These are phyloP conservation scores for Calcarius lapponicus DNA, from an alignment of 2,797 vertebrate genomes.

Conservation along the genomic window DNA sequence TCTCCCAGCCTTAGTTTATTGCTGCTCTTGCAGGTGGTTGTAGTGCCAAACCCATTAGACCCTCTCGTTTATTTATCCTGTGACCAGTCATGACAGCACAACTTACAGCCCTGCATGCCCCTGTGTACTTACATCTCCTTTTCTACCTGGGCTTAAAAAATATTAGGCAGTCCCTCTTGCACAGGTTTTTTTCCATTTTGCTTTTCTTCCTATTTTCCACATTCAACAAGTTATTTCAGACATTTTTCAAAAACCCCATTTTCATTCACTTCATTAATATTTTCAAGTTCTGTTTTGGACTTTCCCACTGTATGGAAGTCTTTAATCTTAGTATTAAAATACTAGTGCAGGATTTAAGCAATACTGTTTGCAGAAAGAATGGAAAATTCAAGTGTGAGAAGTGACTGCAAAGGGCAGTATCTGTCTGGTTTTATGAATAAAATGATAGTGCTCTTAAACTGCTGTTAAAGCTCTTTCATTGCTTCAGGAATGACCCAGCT, in stretches of 20 bases:
- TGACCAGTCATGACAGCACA: not conserved
- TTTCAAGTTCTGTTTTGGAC: not conserved
- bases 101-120: not conserved
- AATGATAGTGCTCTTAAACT: not conserved
- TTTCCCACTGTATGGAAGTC: not conserved
- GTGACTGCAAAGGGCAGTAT: not conserved
- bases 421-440: not conserved
- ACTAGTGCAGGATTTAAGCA: not conserved
- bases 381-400: not conserved
- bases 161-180: not conserved
- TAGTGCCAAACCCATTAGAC: not conserved
- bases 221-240: not conserved
- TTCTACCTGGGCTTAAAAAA: not conserved
- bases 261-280: not conserved
- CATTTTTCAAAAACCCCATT: not conserved
- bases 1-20: not conserved
- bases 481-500: not conserved
- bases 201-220: not conserved
- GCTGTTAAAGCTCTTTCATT: not conserved
- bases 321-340: not conserved
- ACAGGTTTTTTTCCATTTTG: not conserved
- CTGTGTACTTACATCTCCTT: not conserved
- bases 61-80: not conserved
- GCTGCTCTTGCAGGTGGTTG: not conserved
- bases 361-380: not conserved